Conservation (phyloP, 2,797 vertebrate species). For the Chromobotia macracanthus region DNA sequence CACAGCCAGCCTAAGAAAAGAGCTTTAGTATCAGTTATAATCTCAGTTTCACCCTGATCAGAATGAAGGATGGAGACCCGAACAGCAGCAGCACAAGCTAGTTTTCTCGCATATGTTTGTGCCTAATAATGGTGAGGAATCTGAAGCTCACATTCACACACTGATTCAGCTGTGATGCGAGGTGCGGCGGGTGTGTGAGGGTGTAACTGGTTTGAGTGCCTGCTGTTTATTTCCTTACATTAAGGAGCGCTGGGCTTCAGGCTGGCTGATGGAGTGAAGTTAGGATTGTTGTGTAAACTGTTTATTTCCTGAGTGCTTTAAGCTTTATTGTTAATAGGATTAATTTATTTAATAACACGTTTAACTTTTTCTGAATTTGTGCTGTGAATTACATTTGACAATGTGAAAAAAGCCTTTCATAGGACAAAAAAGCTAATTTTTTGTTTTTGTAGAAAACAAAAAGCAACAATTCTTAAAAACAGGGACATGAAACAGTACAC, state of each 20-base stretch:
- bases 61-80: slow-evolving; percentile 51
- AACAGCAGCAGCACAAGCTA: slow-evolving; percentile 51
- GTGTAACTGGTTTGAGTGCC: slow-evolving; percentile 57
- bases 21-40: slow-evolving; percentile 50
- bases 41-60: slow-evolving; percentile 62
- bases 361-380: slow-evolving; percentile 54
- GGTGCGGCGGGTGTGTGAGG: slow-evolving; percentile 53
- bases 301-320: slow-evolving; percentile 52
- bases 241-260: slow-evolving; percentile 71
- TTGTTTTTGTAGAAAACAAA: slow-evolving; percentile 1
- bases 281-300: slow-evolving; percentile 63
- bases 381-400: slow-evolving; percentile 52
- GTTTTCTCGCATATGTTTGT: slow-evolving; percentile 65
- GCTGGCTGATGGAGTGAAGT: slow-evolving; percentile 49
- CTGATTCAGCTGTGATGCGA: slow-evolving; percentile 46
- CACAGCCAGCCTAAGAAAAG: slow-evolving; percentile 36
- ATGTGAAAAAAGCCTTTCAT: neutral
- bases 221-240: slow-evolving; percentile 79
- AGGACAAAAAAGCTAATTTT: neutral
- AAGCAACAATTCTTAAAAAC: neutral
- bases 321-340: slow-evolving; percentile 54
- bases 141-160: slow-evolving; percentile 13
- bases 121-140: slow-evolving; percentile 46
- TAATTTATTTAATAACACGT: slow-evolving; percentile 52
- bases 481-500: slow-evolving; percentile 11